Conservation (phyloP, 2,888 invertebrate species). For the Drosophila emarginata region DNA sequence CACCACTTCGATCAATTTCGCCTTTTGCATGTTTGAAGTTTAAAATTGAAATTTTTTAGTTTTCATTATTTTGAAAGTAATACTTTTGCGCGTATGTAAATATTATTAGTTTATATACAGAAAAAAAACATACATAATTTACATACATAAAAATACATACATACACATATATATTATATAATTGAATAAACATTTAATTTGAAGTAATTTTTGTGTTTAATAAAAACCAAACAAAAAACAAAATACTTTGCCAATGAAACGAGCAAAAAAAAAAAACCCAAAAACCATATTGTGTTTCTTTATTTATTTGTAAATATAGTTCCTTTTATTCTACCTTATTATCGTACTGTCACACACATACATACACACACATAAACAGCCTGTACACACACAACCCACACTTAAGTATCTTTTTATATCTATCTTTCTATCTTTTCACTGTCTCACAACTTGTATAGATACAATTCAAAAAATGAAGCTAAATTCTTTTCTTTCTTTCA, state of each 20-base stretch:
- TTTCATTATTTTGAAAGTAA: slow-evolving; percentile 64
- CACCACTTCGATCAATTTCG: slow-evolving; percentile 38
- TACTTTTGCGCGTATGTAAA: slow-evolving; percentile 70
- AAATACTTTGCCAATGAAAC: slow-evolving; percentile 54
- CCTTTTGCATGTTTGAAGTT: slow-evolving; percentile 61
- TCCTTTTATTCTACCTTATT: slow-evolving; percentile 29
- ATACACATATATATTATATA: slow-evolving; percentile 42
- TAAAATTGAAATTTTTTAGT: slow-evolving; percentile 54
- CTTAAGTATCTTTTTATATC: background rate
- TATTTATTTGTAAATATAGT: slow-evolving; percentile 57
- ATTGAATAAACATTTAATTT: slow-evolving; percentile 48
- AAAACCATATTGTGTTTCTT: slow-evolving; percentile 51
- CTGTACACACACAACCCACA: background rate
- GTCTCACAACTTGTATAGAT: background rate
- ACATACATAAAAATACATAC: slow-evolving; percentile 30
- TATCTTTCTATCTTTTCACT: background rate
- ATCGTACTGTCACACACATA: slow-evolving; percentile 24
- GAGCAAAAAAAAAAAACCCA: slow-evolving; percentile 44
- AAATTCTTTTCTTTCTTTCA: too few relatives aligned
- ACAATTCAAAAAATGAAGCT: background rate
- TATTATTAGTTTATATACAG: slow-evolving; percentile 60
- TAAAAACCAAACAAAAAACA: slow-evolving; percentile 51
- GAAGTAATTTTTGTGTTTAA: slow-evolving; percentile 74
- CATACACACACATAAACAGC: slow-evolving; percentile 30
- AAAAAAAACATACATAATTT: background rate